Evolutionary conservation across 1,140 invertebrate genomes (phyloP).

Genomic region (Hyphantria cunea): DNA sequence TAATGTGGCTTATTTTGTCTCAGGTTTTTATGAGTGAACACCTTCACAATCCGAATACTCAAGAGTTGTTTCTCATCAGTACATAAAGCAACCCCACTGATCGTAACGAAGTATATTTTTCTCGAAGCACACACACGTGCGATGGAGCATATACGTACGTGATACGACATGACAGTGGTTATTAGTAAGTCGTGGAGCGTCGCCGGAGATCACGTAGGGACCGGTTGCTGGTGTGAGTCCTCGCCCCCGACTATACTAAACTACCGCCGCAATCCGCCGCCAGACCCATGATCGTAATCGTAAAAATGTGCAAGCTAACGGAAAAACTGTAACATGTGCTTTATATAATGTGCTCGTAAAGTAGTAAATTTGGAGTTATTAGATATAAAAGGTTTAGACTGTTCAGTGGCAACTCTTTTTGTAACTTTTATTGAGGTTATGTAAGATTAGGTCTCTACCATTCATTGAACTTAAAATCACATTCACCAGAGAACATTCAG

Average conservation of each 20-base stretch:
- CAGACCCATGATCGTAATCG: constrained; percentile 34
- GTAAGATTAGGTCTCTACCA: too few species aligned
- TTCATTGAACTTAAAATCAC: too few species aligned
- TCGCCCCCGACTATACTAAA: constrained; percentile 46
- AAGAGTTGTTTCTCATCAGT: too few species aligned
- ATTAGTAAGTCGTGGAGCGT: constrained; percentile 59
- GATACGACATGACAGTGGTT: constrained; percentile 15
- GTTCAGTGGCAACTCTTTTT: background rate
- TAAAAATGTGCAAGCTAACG: constrained; percentile 58
- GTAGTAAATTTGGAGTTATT: constrained; percentile 12
- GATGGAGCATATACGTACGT: background rate
- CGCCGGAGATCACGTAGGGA: constrained; percentile 67
- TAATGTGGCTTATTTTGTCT: too few species aligned
- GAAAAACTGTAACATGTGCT: constrained; percentile 41
- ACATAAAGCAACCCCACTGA: background rate
- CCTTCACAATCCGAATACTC: too few species aligned
- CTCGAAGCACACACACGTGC: constrained; percentile 16
- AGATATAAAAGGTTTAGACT: constrained; percentile 21
- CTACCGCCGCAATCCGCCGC: constrained; percentile 39
- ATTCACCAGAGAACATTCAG: too few species aligned
- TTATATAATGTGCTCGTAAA: constrained; percentile 24
- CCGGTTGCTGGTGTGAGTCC: constrained; percentile 43
- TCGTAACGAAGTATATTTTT: constrained; percentile 27
- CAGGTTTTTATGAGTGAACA: too few species aligned
- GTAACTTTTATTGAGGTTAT: too few species aligned